Conservation (phyloP, 2,113 vertebrate species). For the Otis tarda region DNA sequence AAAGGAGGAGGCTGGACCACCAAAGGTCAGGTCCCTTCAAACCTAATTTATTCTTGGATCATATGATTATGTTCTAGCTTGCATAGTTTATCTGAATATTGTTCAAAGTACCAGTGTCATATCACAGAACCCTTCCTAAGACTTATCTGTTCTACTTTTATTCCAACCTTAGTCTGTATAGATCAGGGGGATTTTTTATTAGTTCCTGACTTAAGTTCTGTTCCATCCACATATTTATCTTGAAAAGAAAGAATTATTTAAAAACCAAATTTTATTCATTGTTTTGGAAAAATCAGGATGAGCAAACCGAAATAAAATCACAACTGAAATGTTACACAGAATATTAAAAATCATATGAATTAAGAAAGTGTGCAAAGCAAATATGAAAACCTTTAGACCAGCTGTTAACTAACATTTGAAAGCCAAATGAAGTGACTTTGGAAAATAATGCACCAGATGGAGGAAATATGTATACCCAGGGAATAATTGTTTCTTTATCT, state of each 20-base stretch:
- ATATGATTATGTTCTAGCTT: background rate
- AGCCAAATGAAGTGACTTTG: conserved; percentile 67
- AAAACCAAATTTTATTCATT: background rate
- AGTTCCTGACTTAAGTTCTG: background rate
- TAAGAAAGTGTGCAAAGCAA: conserved; percentile 47
- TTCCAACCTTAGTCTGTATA: background rate
- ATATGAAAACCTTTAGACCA: conserved; percentile 74
- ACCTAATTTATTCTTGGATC: background rate
- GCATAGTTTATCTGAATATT: background rate
- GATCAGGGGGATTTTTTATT: background rate
- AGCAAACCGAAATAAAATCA: conserved; percentile 1
- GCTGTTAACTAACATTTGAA: conserved; percentile 77
- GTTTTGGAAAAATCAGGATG: background rate
- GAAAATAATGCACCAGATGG: conserved; percentile 75
- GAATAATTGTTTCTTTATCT: conserved; percentile 62
- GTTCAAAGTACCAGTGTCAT: background rate
- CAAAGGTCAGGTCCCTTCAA: background rate
- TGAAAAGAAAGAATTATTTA: background rate
- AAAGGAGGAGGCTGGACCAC: background rate
- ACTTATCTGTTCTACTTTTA: background rate
- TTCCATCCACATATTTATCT: background rate
- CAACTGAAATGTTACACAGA: conserved; percentile 26
- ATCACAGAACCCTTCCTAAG: background rate
- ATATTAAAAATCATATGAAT: conserved; percentile 43
- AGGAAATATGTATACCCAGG: conserved; percentile 47